These are phyloP conservation scores for Parapsyche elsis DNA, from an alignment of 1,140 invertebrate species.

Conservation along the genomic window DNA sequence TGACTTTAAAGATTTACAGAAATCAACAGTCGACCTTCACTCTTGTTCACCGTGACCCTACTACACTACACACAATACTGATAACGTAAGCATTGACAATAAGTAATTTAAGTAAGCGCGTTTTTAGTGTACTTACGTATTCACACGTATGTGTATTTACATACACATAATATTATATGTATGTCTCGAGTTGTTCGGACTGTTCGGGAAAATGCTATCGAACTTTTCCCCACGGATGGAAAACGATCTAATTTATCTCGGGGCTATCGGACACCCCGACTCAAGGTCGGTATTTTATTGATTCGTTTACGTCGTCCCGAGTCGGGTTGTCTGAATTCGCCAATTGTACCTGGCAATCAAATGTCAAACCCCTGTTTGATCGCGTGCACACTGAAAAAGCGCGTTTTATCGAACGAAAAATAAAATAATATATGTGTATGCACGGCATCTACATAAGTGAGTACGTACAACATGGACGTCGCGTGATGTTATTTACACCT, in stretches of 20 bases:
- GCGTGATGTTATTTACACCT: conserved; percentile 30
- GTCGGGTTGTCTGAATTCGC: not conserved
- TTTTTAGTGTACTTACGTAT: no score
- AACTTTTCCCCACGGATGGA: no score
- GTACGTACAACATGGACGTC: not conserved
- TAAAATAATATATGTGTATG: not conserved
- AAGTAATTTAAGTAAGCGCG: no score
- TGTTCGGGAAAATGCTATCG: not conserved
- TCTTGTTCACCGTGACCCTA: not conserved
- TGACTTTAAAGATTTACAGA: not conserved
- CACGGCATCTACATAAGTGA: not conserved
- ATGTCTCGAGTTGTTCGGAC: not conserved
- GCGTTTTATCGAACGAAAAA: conserved; percentile 17
- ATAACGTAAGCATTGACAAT: no score
- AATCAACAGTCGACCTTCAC: conserved; percentile 11
- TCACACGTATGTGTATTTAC: not conserved
- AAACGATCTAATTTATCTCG: no score
- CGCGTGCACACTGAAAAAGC: no score
- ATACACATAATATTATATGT: not conserved
- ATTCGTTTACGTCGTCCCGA: not conserved
- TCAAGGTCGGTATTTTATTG: not conserved
- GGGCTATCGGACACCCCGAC: no score
- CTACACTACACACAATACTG: not conserved
- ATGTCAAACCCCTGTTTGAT: not conserved
- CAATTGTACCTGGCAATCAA: conserved; percentile 18